Base-by-base conservation (phyloP, 2,113 vertebrate genomes). In the Murina feae region DNA sequence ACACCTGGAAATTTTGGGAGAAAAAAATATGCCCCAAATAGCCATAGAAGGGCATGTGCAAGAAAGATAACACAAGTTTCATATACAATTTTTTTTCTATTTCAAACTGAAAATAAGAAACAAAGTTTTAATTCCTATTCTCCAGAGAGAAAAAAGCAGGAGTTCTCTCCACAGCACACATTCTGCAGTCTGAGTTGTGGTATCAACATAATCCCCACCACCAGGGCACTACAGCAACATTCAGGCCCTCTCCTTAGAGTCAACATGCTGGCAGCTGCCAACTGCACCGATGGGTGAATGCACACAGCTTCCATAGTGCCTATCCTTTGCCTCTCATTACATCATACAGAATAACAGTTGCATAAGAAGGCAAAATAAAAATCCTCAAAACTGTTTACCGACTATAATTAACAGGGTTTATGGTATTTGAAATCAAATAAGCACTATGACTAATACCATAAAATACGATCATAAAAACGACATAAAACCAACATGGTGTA, bases 401-500 rank as follows among this genome's bases (percentile, higher is more conserved):
- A 63, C 71, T 91, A 74, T 74, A 89, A 96, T 81, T 63, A 95
- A 44, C 86, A 95, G 21, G 35, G 75, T 72, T 83, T 95, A 89
- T 81, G 37, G 53, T 80, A 94, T 93, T 68, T 86, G 80, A 91
- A 93, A 96, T 85, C 69, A 92, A 82, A 89, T 39, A 89, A 81
- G 83, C 47, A 76, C 21, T 53, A 74, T 95, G 81, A 79, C 74
- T 93, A 93, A 86, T 82, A 32, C 53, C 76, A 60, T 85, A 91
- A 92, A 91, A 74, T 82, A 75, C 53, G 68, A 95, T 32, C 23
- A 88, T 83, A 89, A 96, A 96, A 93, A 82, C 84, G 74, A 91
- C 42, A 20, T 72, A 65, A 89, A 89, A 78, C 44, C 4, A 5
- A 39, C 28, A 0, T 65, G 37, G 63, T 76, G 21, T 90, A 92